Evolutionary conservation across 2,888 invertebrate genomes (phyloP), one percentile per base, ranked within the genome.

Genomic region (Argyresthia albistria): DNA sequence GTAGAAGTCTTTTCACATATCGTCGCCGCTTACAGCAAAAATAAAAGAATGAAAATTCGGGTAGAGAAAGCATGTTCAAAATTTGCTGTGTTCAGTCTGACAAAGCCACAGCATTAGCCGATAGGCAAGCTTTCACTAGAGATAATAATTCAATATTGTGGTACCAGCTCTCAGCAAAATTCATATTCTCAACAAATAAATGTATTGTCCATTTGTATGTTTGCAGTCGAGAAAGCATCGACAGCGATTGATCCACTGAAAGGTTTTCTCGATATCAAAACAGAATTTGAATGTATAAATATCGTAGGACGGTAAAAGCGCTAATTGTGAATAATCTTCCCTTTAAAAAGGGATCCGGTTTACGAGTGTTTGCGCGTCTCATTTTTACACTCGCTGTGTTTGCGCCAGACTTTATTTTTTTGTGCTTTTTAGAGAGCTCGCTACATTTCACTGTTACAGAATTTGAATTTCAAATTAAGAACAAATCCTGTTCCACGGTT

Each of bases 401-500:
- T 74, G 73, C 69, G 75, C 73, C 70, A 67, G 70, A 74, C 73
- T 73, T 76, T 77, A 45, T 45, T 76, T 25, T 75, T 73, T 69
- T 67, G 66, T 73, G 73, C 73, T 74, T 73, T 65, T 67, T 63
- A 25, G 66, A 66, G 69, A 36, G 25, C 37, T 37, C 62, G 59
- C 70, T 69, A 71, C 76, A 69, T 72, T 76, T 74, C 74, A 70
- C 73, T 72, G 71, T 65, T 69, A 25, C 25, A 67, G 61, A 71
- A 80, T 80, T 78, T 80, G 76, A 80, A 78, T 66, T 80, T 80
- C 78, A 80, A 79, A 80, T 79, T 69, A 64, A 64, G 75, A 71
- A 74, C 71, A 72, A 75, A 75, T 76, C 76, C 74, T 65, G 71
- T 69, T 68, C 70, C 65, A 69, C 66, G 66, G 63, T 66, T 78